phyloP scores from a whole-genome alignment of 2,888 invertebrate species.

The Drosophila macrospina region DNA sequence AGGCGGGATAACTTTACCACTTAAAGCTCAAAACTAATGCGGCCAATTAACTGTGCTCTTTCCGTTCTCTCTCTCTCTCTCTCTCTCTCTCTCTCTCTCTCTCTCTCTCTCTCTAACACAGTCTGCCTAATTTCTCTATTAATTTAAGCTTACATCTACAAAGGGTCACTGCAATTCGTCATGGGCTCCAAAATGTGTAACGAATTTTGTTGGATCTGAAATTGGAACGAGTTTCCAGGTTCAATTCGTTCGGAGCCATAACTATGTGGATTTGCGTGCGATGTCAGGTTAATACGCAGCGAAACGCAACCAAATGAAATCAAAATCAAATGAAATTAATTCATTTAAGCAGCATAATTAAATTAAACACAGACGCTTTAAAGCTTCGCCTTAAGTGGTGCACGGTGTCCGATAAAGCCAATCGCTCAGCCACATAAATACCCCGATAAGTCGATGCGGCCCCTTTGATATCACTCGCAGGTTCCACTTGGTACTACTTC shows the following conservation, averaged over 20 bases:
- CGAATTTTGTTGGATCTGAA: conserved; percentile 59
- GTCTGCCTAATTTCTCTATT: conserved; percentile 78
- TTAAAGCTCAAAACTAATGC: conserved; percentile 71
- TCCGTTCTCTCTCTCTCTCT: conserved; percentile 5
- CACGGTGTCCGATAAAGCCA: conserved; percentile 56
- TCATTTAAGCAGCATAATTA: conserved; percentile 77
- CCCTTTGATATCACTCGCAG: conserved; percentile 61
- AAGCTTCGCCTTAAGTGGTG: conserved; percentile 64
- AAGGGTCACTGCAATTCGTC: conserved; percentile 67
- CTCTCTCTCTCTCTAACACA: conserved; percentile 1
- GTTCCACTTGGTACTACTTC: conserved; percentile 10
- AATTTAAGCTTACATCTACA: conserved; percentile 71
- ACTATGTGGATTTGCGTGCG: conserved; percentile 75
- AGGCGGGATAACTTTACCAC: conserved; percentile 51
- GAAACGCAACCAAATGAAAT: conserved; percentile 44
- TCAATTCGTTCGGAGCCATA: conserved; percentile 75
- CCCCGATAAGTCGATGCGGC: conserved; percentile 77
- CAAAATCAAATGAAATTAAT: conserved; percentile 59
- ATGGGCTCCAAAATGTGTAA: conserved; percentile 62
- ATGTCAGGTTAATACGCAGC: conserved; percentile 32
- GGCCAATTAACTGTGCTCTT: conserved; percentile 59
- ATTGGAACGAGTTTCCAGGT: conserved; percentile 44
- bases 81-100: neutral
- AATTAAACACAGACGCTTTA: conserved; percentile 66
- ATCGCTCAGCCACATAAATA: conserved; percentile 75